Base-by-base conservation (phyloP, 2,888 invertebrate genomes). In the Philaethria dido region DNA sequence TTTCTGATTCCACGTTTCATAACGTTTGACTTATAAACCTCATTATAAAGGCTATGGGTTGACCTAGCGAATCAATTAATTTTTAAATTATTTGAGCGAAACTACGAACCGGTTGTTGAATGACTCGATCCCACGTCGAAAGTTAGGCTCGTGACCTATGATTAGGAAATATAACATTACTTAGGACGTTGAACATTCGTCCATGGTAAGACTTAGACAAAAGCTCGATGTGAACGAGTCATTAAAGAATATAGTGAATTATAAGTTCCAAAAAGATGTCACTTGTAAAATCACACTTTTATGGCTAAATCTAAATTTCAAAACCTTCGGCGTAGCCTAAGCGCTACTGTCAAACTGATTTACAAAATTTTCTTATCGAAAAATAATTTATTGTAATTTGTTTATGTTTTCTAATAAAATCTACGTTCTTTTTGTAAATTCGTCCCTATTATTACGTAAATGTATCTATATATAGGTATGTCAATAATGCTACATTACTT, bases 81-180 rank as follows among this genome's bases (percentile, higher is more conserved):
- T 87, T 87, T 84, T 77, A 85, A 88, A 86, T 86, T 87, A 87
- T 88, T 88, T 86, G 83, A 83, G 82, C 83, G 82, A 85, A 85
- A 83, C 79, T 71, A 64, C 79, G 75, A 87, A 90, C 90, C 86
- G 88, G 90, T 90, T 82, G 73, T 71, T 77, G 77, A 83, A 81
- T 83, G 79, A 80, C 71, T 85, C 77, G 78, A 81, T 80, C 78
- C 81, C 82, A 86, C 83, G 85, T 87, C 77, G 87, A 89, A 90
- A 92, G 86, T 82, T 81, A 81, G 81, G 78, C 78, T 69, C 63
- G 80, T 85, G 87, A 89, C 86, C 87, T 86, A 86, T 78, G 87
- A 84, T 89, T 86, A 82, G 78, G 86, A 85, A 90, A 90, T 77
- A 71, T 78, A 75, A 75, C 78, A 79, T 85, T 83, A 86, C 85